Conservation (phyloP, 2,888 invertebrate species). For the Tetragonula carbonaria region DNA sequence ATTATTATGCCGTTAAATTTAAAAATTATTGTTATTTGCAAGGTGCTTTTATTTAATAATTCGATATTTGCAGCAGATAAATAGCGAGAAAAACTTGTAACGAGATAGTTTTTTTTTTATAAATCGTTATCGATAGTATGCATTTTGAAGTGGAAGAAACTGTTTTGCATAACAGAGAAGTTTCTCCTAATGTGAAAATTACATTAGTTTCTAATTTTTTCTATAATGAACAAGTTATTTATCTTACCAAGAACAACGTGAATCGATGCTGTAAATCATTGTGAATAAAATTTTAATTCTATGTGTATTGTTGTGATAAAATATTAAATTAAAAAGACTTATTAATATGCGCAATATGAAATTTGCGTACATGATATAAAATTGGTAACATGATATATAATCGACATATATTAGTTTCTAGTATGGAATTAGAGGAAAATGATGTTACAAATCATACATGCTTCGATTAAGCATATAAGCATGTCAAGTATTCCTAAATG, state of each 20-base stretch:
- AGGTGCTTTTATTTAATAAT: conserved; percentile 54
- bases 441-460: conserved; percentile 54
- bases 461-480: conserved; percentile 61
- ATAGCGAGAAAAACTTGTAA: conserved; percentile 8
- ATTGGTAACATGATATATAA: conserved; percentile 12
- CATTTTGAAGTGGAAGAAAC: not conserved
- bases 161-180: conserved; percentile 34
- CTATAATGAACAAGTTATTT: conserved; percentile 5
- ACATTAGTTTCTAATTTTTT: conserved; percentile 1
- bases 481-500: conserved; percentile 54
- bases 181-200: conserved; percentile 26
- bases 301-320: conserved; percentile 63
- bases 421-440: conserved; percentile 33
- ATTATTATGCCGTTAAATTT: conserved; percentile 30
- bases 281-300: conserved; percentile 55
- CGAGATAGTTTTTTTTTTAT: not conserved
- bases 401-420: conserved; percentile 44
- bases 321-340: conserved; percentile 36
- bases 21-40: conserved; percentile 25
- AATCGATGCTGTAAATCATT: conserved; percentile 54
- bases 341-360: conserved; percentile 46
- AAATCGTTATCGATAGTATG: not conserved
- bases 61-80: conserved; percentile 30
- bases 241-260: conserved; percentile 56
- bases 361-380: conserved; percentile 38